These are phyloP conservation scores for Menidia menidia DNA, from an alignment of 2,797 vertebrate species.

Conservation along the genomic window DNA sequence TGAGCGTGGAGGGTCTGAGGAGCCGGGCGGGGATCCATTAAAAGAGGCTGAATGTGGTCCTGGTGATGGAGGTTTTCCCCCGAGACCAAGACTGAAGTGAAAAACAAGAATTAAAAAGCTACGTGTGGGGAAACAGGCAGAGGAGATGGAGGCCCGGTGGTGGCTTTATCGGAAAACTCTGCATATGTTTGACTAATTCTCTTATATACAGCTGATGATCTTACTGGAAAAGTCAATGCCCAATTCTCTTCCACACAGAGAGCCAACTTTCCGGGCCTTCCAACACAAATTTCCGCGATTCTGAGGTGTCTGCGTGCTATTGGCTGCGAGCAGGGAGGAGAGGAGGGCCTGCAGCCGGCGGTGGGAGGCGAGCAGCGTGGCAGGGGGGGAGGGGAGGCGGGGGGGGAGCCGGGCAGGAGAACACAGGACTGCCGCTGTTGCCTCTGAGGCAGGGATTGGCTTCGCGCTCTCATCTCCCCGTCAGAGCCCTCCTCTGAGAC, in stretches of 20 bases:
- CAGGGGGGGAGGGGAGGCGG: conserved; percentile 54
- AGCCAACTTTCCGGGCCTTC: conserved; percentile 7
- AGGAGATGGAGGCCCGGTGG: conserved; percentile 10
- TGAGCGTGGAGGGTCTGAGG: conserved; percentile 43
- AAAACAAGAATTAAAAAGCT: conserved; percentile 37
- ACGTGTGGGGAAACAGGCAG: conserved; percentile 21
- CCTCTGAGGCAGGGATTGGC: conserved; percentile 80
- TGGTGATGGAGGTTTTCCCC: conserved; percentile 36
- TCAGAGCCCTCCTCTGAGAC: conserved; percentile 76
- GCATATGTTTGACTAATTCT: conserved; percentile 12
- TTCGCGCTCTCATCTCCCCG: conserved; percentile 77
- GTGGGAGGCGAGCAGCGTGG: conserved; percentile 54
- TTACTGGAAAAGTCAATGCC: conserved; percentile 22
- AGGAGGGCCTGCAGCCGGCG: conserved; percentile 49
- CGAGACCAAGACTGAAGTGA: conserved; percentile 22
- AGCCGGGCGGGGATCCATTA: conserved; percentile 40
- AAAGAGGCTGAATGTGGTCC: conserved; percentile 57
- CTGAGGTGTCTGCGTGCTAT: conserved; percentile 53
- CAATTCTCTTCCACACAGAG: conserved; percentile 11
- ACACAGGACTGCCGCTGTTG: conserved; percentile 79
- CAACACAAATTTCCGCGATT: conserved; percentile 48
- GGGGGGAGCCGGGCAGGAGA: conserved; percentile 72
- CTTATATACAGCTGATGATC: conserved; percentile 27
- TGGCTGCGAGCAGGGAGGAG: conserved; percentile 52
- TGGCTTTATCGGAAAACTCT: conserved; percentile 1